A percentile compares a stretch with the other conserved stretches of the same genome.
Evolutionary conservation across 2,113 vertebrate genomes (phyloP).

Genomic region (Dipodomys spectabilis): DNA sequence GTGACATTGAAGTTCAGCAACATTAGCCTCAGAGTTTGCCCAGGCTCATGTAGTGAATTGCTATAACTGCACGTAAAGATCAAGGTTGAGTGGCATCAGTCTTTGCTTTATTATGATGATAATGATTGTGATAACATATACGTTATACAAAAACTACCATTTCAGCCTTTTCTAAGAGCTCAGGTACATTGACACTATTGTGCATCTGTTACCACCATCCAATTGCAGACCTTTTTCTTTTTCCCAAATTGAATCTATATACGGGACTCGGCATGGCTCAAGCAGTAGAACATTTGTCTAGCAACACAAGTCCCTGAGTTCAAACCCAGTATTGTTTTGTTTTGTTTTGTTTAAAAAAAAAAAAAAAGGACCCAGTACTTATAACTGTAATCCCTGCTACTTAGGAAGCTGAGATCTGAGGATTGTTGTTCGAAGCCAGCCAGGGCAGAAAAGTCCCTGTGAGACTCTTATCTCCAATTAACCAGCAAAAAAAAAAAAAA

Average conservation of each 20-base stretch:
- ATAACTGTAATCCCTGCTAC: no score
- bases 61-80: background rate
- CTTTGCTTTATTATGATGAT: background rate
- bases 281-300: no score
- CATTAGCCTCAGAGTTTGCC: background rate
- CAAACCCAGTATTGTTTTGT: background rate
- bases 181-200: background rate
- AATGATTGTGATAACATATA: background rate
- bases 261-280: no score
- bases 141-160: background rate
- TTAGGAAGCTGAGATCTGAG: no score
- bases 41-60: background rate
- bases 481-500: no score
- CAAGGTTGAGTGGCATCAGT: background rate
- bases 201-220: background rate
- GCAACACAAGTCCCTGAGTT: no score
- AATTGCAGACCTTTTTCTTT: background rate
- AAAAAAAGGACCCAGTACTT: no score
- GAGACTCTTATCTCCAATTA: no score
- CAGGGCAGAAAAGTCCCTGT: no score
- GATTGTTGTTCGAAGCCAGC: no score
- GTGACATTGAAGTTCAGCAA: background rate
- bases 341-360: no score
- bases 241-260: slow-evolving; percentile 18
- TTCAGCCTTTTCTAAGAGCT: background rate